A percentile compares a stretch with the other conserved stretches of the same genome.
phyloP scores from a whole-genome alignment of 2,113 vertebrate species.

The Hemichromis elongatus region DNA sequence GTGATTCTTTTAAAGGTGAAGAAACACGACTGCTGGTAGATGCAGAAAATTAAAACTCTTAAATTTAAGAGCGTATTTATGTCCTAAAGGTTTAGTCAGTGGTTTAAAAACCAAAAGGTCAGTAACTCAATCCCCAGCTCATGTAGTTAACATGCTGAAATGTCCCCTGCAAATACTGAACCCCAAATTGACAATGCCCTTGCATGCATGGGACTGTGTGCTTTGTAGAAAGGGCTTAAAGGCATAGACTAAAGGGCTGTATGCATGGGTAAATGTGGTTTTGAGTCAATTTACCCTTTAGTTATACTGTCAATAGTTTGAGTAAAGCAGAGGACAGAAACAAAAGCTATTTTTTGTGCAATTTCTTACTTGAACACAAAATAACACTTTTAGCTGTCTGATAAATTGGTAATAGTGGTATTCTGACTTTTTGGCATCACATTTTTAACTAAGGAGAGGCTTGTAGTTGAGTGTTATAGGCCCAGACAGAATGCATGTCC shows the following conservation, averaged over 20 bases:
- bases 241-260: neutral
- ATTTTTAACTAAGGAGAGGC: neutral
- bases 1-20: neutral
- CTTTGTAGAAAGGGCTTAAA: neutral
- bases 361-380: neutral
- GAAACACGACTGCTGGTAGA: neutral
- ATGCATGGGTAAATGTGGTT: neutral
- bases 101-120: neutral
- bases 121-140: neutral
- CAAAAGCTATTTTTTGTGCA: neutral
- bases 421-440: slow-evolving; percentile 1
- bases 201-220: neutral
- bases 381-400: neutral
- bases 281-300: neutral
- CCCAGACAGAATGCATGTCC: neutral
- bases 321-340: neutral
- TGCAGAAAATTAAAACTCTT: neutral
- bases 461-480: neutral
- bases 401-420: neutral
- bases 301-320: neutral
- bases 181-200: neutral
- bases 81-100: neutral
- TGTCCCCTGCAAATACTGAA: neutral
- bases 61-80: neutral
- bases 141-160: neutral